Conservation (phyloP, 1,140 invertebrate genomes). For the Cydia splendana region DNA sequence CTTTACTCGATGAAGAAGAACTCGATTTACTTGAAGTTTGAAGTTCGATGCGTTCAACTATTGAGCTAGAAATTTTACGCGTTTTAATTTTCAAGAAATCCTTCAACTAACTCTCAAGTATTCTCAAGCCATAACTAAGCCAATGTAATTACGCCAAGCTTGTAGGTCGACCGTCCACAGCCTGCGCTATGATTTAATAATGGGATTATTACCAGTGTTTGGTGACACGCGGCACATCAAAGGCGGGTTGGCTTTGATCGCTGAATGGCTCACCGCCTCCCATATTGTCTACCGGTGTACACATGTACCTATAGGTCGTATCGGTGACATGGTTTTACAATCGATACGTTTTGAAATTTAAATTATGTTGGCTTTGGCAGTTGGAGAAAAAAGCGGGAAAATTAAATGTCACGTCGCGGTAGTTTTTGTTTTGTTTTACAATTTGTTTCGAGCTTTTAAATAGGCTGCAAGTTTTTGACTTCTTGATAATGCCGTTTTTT, state of each 20-base stretch:
- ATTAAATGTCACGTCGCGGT: background rate
- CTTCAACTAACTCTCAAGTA: too few relatives aligned
- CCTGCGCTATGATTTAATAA: constrained; percentile 8
- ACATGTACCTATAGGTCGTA: constrained; percentile 1
- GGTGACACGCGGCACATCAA: constrained; percentile 6
- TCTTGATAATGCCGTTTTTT: too few relatives aligned
- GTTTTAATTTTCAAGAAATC: too few relatives aligned
- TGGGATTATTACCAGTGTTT: constrained; percentile 7
- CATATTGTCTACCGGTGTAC: background rate
- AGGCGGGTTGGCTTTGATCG: background rate
- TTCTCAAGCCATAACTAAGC: background rate
- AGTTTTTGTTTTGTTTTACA: background rate
- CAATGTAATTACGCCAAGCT: background rate
- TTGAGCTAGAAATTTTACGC: too few relatives aligned
- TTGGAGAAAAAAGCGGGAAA: background rate
- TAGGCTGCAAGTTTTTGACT: background rate
- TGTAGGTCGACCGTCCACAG: background rate
- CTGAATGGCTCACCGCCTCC: background rate
- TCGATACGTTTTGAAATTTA: constrained; percentile 3
- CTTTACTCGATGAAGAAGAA: too few relatives aligned
- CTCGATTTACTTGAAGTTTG: too few relatives aligned
- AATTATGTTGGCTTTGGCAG: background rate
- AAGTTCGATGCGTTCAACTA: too few relatives aligned
- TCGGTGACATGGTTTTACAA: background rate
- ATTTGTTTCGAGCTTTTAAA: background rate